Percentiles rank a stretch among this genome's conserved stretches.
Conservation (phyloP, 1,140 invertebrate species). For the Drosophila triauraria region DNA sequence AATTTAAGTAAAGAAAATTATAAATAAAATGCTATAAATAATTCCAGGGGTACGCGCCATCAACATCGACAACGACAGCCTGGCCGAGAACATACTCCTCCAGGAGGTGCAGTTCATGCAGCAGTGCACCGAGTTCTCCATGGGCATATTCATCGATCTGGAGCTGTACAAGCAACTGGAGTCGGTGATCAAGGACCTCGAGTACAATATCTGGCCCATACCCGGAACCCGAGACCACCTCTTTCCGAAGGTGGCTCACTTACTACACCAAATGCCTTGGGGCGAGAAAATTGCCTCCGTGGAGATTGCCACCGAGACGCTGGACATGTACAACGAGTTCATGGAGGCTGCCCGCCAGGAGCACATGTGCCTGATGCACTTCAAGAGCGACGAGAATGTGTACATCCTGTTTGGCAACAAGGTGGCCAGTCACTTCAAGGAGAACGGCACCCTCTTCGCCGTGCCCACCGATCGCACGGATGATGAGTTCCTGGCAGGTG, state of each 20-base stretch:
- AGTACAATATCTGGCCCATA: conserved; percentile 84
- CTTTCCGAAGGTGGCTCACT: conserved; percentile 79
- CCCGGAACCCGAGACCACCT: conserved; percentile 55
- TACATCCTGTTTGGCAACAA: conserved; percentile 82
- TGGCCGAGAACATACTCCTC: conserved; percentile 73
- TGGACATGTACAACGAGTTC: conserved; percentile 81
- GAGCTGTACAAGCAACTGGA: conserved; percentile 72
- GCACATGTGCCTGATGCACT: conserved; percentile 84
- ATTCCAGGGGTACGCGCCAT: conserved; percentile 72
- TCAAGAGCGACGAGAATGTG: conserved; percentile 77
- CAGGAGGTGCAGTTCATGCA: conserved; percentile 82
- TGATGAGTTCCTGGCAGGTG: conserved; percentile 69
- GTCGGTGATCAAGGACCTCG: conserved; percentile 68
- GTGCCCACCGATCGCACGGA: conserved; percentile 75
- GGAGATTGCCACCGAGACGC: conserved; percentile 74
- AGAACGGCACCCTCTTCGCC: conserved; percentile 78
- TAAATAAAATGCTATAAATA: not conserved
- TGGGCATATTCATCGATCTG: conserved; percentile 77
- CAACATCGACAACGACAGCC: conserved; percentile 49
- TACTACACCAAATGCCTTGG: conserved; percentile 83
- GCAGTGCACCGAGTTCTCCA: conserved; percentile 70
- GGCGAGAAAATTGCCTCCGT: conserved; percentile 81
- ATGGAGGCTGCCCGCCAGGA: conserved; percentile 78
- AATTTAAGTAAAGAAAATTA: not conserved
- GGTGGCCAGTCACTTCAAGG: conserved; percentile 72